phyloP scores from a whole-genome alignment of 2,888 invertebrate genomes.

The Tipula vernalis region DNA sequence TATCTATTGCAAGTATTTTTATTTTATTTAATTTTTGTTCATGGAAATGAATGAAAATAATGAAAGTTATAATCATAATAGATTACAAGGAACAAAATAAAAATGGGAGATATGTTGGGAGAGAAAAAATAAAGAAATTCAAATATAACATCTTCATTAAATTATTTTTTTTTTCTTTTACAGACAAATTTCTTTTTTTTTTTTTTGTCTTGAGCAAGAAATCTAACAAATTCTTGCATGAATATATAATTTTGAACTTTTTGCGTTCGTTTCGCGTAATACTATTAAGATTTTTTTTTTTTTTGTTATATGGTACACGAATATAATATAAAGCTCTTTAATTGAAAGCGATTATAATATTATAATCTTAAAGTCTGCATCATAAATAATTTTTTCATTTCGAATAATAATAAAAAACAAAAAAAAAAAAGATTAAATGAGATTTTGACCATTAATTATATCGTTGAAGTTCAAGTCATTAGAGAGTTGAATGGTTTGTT shows the following conservation, averaged over 20 bases:
- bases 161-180: neutral
- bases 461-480: neutral
- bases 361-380: neutral
- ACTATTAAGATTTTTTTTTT: neutral
- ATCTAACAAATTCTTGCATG: neutral
- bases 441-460: neutral
- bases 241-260: neutral
- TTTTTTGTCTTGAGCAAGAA: neutral
- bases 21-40: neutral
- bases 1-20: neutral
- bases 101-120: neutral
- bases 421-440: neutral
- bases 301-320: neutral
- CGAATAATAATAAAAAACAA: neutral
- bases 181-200: neutral
- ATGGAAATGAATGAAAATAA: neutral
- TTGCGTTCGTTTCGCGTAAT: neutral
- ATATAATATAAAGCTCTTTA: neutral
- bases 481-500: neutral
- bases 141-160: neutral
- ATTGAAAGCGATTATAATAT: neutral
- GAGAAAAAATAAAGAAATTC: neutral
- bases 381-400: neutral
- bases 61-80: neutral
- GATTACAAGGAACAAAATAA: neutral